Base-by-base conservation (phyloP, 2,888 invertebrate genomes). In the Clusia tigrina region DNA sequence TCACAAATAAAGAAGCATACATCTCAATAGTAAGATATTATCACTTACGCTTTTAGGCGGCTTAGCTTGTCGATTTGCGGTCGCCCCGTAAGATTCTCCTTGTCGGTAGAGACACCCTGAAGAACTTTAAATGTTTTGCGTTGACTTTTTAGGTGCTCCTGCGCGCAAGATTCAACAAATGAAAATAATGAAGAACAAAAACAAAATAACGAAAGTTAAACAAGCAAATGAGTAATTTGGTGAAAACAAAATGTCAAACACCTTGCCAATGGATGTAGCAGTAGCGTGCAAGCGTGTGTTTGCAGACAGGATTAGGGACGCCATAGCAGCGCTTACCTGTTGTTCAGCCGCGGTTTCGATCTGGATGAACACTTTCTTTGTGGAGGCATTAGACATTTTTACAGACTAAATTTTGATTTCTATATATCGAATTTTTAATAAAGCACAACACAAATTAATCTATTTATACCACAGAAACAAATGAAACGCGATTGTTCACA, bases 61-160 rank as follows among this genome's bases (percentile, higher is more conserved):
- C 48, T 48, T 22, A 48, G 48, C 15, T 48, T 88, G 79, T 79
- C 78, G 80, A 85, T 84, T 65, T 84, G 77, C 53, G 86, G 83
- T 74, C 92, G 88, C 72, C 91, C 91, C 72, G 88, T 89, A 69
- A 92, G 85, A 82, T 93, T 93, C 85, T 93, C 92, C 78, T 90
- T 90, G 76, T 91, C 90, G 54, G 86, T 87, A 37, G 91, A 90
- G 57, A 88, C 85, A 53, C 89, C 86, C 81, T 93, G 93, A 67
- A 93, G 82, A 25, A 89, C 88, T 83, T 90, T 91, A n/a, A 93
- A 85, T 23, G 90, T 89, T 83, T 89, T 90, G 74, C 92, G 85
- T 37, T 86, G 83, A 71, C 84, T 85, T 79, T 86, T 85, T 52
- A 88, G 85, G 76, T 86, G 90, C 70, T 90, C 86, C 86, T 87